These are phyloP conservation scores for Parnassius smintheus DNA, from an alignment of 2,888 invertebrate species.

Conservation along the genomic window DNA sequence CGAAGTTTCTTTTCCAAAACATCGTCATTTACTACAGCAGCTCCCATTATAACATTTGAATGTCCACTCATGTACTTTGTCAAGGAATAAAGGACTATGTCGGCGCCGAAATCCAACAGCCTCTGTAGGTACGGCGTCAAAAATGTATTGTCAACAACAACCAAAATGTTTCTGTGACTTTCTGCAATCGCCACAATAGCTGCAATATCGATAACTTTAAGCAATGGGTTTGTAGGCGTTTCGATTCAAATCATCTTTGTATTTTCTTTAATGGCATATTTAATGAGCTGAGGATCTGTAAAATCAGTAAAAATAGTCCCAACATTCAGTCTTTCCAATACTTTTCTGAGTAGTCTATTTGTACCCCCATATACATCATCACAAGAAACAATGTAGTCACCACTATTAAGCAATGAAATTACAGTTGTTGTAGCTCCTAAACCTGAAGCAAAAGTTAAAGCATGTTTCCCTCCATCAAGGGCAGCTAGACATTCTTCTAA, in stretches of 20 bases:
- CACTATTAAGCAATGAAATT: constrained; percentile 86
- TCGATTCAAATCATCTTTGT: constrained; percentile 98
- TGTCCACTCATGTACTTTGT: constrained; percentile 99
- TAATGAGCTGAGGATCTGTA: constrained; percentile 83
- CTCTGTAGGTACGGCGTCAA: constrained; percentile 94
- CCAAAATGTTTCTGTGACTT: constrained; percentile 79
- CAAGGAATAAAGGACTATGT: constrained; percentile 94
- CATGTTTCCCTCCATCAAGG: constrained; percentile 93
- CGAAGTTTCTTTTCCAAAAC: constrained; percentile 86
- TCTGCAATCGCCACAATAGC: constrained; percentile 83
- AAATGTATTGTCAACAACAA: constrained; percentile 97
- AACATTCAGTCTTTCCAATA: constrained; percentile 84
- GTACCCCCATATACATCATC: constrained; percentile 98
- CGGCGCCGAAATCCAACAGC: constrained; percentile 94
- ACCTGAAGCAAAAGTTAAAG: constrained; percentile 93
- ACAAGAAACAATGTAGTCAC: constrained; percentile 94
- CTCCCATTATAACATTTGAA: constrained; percentile 98
- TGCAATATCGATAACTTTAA: constrained; percentile 94
- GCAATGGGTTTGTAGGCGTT: constrained; percentile 96
- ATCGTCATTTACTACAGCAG: constrained; percentile 87
- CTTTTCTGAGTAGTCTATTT: constrained; percentile 84
- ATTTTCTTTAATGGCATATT: constrained; percentile 86
- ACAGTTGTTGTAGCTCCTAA: constrained; percentile 92
- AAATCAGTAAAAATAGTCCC: constrained; percentile 89
- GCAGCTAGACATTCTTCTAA: constrained; percentile 94